Base-by-base conservation (phyloP, 2,888 invertebrate species). In the Eristalis tenax region DNA sequence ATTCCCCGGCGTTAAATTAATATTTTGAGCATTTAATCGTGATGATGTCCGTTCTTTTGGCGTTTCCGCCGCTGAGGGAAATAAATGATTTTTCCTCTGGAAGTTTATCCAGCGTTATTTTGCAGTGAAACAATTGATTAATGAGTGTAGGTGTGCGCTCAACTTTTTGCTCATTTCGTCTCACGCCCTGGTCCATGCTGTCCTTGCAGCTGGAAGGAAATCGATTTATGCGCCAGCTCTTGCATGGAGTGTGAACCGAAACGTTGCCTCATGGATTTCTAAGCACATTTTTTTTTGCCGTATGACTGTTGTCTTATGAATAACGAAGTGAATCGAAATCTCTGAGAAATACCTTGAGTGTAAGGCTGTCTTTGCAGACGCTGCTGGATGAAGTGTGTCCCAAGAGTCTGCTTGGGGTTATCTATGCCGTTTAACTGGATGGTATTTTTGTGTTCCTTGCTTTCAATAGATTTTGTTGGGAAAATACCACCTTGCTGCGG, bases 1-100 rank as follows among this genome's bases (percentile, higher is more conserved):
- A 68, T 76, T 73, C 77, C 64, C 66, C 77, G 77, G 82, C 59
- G 43, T 66, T 65, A 32, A 66, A 73, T 73, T 78, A 78, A 65
- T 71, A 61, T 78, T 65, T 64, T 78, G 66, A 66, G 57, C 71
- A 66, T 32, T 57, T 71, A 66, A 78, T 70, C 57, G 22, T 5
- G 43, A 50, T 43, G 28, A 63, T 77, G 77, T 63, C 76, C 68
- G 63, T 56, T 63, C 18, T 22, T 56, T 64, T 40, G 40, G 40
- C 22, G 10, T 40, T 18, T 66, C 66, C 40, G 32, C 66, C 40
- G 32, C 35, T 13, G 2, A 6, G 23, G n/a, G 56, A 69, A 64
- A 81, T 74, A 43, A 65, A 61, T 59, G 59, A 59, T 23, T 15
- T 18, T 50, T 50, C 50, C 18, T 8, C 6, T 13, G 59, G 59